These are phyloP conservation scores for Laspeyria flexula DNA, from an alignment of 2,888 invertebrate species.

Conservation along the genomic window DNA sequence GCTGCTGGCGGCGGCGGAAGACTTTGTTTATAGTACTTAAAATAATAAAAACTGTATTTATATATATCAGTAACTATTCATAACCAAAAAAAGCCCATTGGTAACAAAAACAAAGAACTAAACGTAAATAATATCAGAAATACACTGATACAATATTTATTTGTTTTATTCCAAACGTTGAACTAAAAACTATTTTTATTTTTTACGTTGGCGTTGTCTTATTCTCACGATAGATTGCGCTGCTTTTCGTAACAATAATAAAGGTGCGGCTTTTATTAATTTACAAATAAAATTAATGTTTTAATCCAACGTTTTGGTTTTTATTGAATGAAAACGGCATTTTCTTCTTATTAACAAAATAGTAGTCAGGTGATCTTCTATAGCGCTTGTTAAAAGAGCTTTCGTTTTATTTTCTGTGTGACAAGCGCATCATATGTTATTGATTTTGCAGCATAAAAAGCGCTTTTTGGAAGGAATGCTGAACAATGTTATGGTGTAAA, in stretches of 20 bases:
- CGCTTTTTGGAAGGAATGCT: constrained; percentile 22
- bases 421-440: constrained; percentile 34
- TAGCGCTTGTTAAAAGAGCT: constrained; percentile 17
- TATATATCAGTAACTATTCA: no score
- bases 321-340: neutral
- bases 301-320: neutral
- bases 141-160: no score
- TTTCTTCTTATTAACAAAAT: neutral
- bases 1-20: no score
- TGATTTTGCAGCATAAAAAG: constrained; percentile 13
- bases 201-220: constrained; percentile 2
- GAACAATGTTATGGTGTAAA: neutral
- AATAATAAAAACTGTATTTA: no score
- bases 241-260: constrained; percentile 3
- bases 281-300: neutral
- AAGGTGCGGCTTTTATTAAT: constrained; percentile 3
- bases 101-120: no score
- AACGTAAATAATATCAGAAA: no score
- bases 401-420: constrained; percentile 28
- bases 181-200: neutral
- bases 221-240: constrained; percentile 3
- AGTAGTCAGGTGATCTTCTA: constrained; percentile 37
- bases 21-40: no score
- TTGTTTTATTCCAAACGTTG: no score
- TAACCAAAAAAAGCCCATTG: no score